A percentile compares a stretch with the other conserved stretches of the same genome.
Evolutionary conservation across 2,797 vertebrate species (phyloP).

Genomic region (Ciconia nigra): DNA sequence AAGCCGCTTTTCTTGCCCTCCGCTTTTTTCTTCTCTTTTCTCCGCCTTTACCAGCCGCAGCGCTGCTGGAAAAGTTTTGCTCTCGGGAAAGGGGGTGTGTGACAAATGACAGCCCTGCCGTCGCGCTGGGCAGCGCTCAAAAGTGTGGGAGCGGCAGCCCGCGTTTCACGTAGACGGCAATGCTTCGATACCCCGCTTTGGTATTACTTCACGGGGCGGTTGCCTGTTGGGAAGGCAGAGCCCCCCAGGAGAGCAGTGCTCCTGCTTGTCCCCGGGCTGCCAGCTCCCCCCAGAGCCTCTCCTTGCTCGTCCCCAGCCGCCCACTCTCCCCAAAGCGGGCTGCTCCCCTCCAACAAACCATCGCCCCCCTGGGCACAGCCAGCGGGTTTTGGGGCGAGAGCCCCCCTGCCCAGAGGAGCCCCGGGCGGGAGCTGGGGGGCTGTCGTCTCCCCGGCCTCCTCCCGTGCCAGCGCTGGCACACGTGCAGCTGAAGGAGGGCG

Average conservation of each 20-base stretch:
- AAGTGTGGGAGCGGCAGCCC: not conserved
- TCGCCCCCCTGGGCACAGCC: not conserved
- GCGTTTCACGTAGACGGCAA: rapidly evolving
- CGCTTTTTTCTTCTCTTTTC: not conserved
- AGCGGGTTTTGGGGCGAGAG: not conserved
- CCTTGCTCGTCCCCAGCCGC: rapidly evolving
- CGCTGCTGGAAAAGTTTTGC: not conserved
- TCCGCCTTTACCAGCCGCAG: not conserved
- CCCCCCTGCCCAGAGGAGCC: not conserved
- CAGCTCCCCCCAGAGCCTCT: rapidly evolving
- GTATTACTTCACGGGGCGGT: rapidly evolving
- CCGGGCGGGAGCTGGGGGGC: not conserved
- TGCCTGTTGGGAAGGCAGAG: not conserved
- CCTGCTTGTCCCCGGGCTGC: rapidly evolving
- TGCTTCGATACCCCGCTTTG: rapidly evolving
- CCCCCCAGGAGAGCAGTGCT: rapidly evolving
- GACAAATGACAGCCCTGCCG: not conserved
- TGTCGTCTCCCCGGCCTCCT: rapidly evolving
- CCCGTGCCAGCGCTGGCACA: rapidly evolving
- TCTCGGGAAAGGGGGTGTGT: not conserved
- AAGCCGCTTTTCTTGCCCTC: not conserved
- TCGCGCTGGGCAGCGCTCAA: not conserved
- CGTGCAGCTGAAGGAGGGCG: rapidly evolving
- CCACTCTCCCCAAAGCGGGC: not conserved
- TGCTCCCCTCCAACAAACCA: rapidly evolving